A percentile compares a stretch with the other conserved stretches of the same genome.
Conservation (phyloP, 2,888 invertebrate species). For the Globia sparganii region DNA sequence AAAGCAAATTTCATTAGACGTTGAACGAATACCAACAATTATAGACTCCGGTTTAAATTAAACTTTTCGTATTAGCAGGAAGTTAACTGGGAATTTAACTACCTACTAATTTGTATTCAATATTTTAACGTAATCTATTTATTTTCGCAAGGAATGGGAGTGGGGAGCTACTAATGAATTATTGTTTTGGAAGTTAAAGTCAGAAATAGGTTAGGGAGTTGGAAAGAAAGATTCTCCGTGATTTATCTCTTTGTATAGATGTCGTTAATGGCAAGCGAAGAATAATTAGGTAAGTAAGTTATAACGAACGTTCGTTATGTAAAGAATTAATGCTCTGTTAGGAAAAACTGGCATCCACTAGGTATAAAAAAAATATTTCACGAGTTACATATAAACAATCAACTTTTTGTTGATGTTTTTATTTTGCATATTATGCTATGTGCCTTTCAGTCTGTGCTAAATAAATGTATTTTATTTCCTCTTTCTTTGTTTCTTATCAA, state of each 20-base stretch:
- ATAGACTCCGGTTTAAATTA: slow-evolving; percentile 60
- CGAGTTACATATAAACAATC: too few relatives aligned
- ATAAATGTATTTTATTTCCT: not conserved
- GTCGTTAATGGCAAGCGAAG: not conserved
- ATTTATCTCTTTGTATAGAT: not conserved
- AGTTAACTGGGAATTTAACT: slow-evolving; percentile 49
- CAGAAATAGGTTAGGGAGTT: slow-evolving; percentile 1
- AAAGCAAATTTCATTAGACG: slow-evolving; percentile 52
- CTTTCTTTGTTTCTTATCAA: not conserved
- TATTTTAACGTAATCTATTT: slow-evolving; percentile 46
- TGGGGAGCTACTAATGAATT: not conserved
- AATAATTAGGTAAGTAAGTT: not conserved
- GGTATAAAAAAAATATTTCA: not conserved
- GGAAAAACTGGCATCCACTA: too few relatives aligned
- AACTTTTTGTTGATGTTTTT: not conserved
- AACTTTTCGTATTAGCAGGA: slow-evolving; percentile 65
- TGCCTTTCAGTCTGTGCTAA: not conserved
- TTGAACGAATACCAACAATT: slow-evolving; percentile 63
- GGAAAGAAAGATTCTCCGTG: not conserved
- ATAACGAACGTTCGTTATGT: not conserved
- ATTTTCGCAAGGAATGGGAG: slow-evolving; percentile 24
- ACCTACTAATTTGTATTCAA: slow-evolving; percentile 47
- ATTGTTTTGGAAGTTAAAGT: slow-evolving; percentile 10
- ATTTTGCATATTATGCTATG: not conserved
- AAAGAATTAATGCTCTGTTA: not conserved